These are phyloP conservation scores for Cephus pygmeus DNA, from an alignment of 2,888 invertebrate genomes.

Conservation along the genomic window DNA sequence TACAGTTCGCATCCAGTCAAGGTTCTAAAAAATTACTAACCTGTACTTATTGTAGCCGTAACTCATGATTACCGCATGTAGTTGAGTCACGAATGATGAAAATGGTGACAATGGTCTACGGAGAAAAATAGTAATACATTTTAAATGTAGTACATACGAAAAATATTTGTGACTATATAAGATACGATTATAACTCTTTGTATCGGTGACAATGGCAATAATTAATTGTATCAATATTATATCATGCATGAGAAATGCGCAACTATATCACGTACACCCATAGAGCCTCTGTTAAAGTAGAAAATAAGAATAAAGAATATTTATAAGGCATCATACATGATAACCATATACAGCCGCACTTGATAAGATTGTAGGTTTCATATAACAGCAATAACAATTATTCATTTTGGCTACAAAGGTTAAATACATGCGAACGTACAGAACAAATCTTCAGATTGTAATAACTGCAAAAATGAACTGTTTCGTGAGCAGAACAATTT, in stretches of 20 bases:
- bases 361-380: too few relatives aligned
- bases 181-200: too few relatives aligned
- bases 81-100: constrained; percentile 36
- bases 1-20: background rate
- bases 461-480: background rate
- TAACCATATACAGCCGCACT: too few relatives aligned
- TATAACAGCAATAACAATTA: too few relatives aligned
- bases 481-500: background rate
- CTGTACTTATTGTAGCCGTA: constrained; percentile 58
- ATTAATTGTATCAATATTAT: too few relatives aligned
- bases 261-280: too few relatives aligned
- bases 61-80: constrained; percentile 49
- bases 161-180: too few relatives aligned
- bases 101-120: constrained; percentile 38
- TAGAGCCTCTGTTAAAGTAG: too few relatives aligned
- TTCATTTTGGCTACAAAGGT: background rate
- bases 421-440: background rate
- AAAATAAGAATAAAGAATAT: too few relatives aligned
- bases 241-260: too few relatives aligned
- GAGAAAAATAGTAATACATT: constrained; percentile 30
- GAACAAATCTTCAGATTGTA: background rate
- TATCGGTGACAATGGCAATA: too few relatives aligned
- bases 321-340: too few relatives aligned
- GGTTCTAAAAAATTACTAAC: constrained; percentile 39
- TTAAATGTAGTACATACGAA: background rate